Conservation (phyloP, 1,140 invertebrate species). For the Bradynema listronoti region DNA sequence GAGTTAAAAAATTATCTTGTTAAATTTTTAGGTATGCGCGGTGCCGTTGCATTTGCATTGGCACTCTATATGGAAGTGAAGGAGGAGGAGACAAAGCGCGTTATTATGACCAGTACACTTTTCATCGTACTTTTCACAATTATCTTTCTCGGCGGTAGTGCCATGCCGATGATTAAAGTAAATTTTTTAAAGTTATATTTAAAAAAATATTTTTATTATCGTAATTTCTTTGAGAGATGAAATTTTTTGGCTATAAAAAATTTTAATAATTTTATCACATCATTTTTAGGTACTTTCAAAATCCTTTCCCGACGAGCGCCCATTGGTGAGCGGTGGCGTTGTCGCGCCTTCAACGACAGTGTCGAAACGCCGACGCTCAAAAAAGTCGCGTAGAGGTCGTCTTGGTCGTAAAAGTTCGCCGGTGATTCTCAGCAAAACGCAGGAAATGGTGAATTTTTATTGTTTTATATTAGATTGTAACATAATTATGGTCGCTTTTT, state of each 20-base stretch:
- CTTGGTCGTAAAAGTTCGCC: conserved; percentile 22
- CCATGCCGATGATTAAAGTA: conserved; percentile 80
- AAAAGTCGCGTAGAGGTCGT: neutral
- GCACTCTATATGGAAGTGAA: conserved; percentile 85
- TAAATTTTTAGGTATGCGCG: conserved; percentile 72
- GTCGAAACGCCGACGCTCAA: conserved; percentile 5
- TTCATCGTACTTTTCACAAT: conserved; percentile 94
- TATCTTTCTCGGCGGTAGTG: conserved; percentile 85
- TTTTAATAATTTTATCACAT: conserved; percentile 13
- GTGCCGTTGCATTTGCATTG: conserved; percentile 93
- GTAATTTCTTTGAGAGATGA: conserved; percentile 14
- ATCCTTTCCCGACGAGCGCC: conserved; percentile 36
- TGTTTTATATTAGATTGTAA: no score
- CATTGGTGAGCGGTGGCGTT: neutral
- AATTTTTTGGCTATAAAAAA: neutral
- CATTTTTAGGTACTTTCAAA: conserved; percentile 27
- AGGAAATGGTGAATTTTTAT: conserved; percentile 35
- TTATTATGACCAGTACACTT: conserved; percentile 91
- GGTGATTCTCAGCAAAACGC: conserved; percentile 42
- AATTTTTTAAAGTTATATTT: conserved; percentile 32
- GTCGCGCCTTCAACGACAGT: neutral
- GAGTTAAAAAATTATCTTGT: conserved; percentile 16
- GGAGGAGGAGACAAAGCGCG: conserved; percentile 81
- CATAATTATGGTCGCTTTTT: no score
- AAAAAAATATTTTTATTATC: neutral